Evolutionary conservation across 2,797 vertebrate species (phyloP).

Genomic region (Enteromius fasciolatus): DNA sequence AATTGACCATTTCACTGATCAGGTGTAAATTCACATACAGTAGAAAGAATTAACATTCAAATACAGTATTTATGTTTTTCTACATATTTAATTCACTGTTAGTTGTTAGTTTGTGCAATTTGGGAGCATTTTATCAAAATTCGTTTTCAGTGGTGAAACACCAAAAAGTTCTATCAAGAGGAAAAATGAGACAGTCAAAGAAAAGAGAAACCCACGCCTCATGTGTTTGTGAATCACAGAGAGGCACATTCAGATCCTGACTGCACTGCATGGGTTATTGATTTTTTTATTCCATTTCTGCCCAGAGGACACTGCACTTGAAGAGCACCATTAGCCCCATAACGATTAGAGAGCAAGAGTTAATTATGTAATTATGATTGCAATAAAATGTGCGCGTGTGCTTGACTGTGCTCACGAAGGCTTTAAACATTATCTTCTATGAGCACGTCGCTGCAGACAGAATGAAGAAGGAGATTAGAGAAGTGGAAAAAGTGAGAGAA

Average conservation of each 20-base stretch:
- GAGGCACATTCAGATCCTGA: constrained; percentile 86
- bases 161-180: constrained; percentile 4
- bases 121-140: neutral
- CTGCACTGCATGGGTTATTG: constrained; percentile 94
- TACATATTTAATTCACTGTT: neutral
- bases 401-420: constrained; percentile 90
- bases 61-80: neutral
- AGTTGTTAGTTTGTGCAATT: neutral
- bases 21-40: constrained; percentile 81
- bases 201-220: constrained; percentile 57
- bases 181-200: neutral
- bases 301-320: constrained; percentile 89
- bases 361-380: constrained; percentile 98
- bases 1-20: neutral
- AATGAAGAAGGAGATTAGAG: constrained; percentile 85
- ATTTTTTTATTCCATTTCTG: constrained; percentile 92
- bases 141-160: neutral
- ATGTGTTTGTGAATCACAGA: constrained; percentile 76
- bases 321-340: constrained; percentile 94
- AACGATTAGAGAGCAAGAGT: constrained; percentile 98
- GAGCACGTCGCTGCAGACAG: constrained; percentile 66
- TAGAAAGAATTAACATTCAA: constrained; percentile 70
- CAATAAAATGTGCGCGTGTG: constrained; percentile 94
- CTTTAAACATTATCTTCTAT: constrained; percentile 90
- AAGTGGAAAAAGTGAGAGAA: constrained; percentile 86